phyloP scores from a whole-genome alignment of 2,888 invertebrate species.

The Crioceris asparagi region DNA sequence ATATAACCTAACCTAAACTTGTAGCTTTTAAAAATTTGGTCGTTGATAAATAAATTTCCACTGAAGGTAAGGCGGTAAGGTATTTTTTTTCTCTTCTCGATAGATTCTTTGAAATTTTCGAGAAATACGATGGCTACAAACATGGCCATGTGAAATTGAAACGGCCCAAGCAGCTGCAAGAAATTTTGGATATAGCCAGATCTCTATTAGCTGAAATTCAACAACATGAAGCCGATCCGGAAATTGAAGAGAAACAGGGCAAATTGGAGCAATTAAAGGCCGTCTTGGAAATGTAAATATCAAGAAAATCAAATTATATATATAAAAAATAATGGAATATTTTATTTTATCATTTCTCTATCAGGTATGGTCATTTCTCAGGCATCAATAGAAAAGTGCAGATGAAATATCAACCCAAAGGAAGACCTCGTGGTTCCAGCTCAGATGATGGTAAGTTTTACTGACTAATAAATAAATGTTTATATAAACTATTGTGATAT shows the following conservation, averaged over 20 bases:
- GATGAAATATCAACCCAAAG: constrained; percentile 97
- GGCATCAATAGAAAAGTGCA: constrained; percentile 99
- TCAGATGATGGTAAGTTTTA: constrained; percentile 85
- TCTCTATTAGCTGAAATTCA: constrained; percentile 83
- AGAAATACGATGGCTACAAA: constrained; percentile 92
- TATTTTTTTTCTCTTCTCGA: no score
- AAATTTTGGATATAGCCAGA: constrained; percentile 93
- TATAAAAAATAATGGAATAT: background rate
- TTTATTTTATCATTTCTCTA: constrained; percentile 11
- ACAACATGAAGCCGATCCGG: constrained; percentile 76
- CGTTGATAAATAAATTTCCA: no score
- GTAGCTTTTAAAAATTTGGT: no score
- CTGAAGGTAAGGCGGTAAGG: no score
- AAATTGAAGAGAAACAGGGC: constrained; percentile 92
- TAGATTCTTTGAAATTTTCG: constrained; percentile 97
- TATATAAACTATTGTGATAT: no score
- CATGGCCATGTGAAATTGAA: constrained; percentile 96
- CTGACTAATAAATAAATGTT: no score
- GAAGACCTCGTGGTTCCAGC: constrained; percentile 81
- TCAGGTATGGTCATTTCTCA: constrained; percentile 97
- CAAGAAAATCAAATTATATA: background rate
- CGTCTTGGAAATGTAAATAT: constrained; percentile 93
- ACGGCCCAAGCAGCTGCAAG: constrained; percentile 92
- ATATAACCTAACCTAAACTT: no score
- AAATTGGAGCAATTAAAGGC: constrained; percentile 96